Evolutionary conservation across 2,888 invertebrate species (phyloP), one percentile per base, ranked within the genome.

Genomic region (Agriopis aurantiaria): DNA sequence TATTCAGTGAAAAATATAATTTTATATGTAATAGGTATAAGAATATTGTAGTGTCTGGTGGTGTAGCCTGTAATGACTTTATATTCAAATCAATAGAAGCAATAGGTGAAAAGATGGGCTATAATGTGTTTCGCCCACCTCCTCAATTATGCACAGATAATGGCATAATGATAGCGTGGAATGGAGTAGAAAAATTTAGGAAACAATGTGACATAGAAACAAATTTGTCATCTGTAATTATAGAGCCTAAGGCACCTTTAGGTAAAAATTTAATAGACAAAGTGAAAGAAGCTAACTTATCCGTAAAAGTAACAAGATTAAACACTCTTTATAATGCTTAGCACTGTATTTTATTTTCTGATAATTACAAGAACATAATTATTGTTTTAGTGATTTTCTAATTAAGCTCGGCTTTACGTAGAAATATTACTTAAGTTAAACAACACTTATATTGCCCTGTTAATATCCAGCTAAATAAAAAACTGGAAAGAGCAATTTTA

Each of bases 101-200:
- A 59, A 86, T 99, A 73, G 97, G 97, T 77, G 82, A 94, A 14
- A 94, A 96, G 78, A 94, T 95, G 80, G 95, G 95, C 0, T 98
- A 96, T 80, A 93, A 92, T 82, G 92, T 98, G 6, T 93, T 96
- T 67, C 95, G 97, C 68, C 99, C 99, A 12, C 97, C 98, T 4
- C 96, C 97, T 33, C 95, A 95, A 82, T 95, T 98, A 10, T 99
- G 99, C 87, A 99, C 98, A 0, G 99, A 99, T 88, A 99, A 99
- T 95, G 99, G 99, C 8, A 96, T 99, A 46, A 99, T 99, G 99
- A 98, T 99, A 80, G 99, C 99, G 17, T 99, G 99, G 99, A 99
- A 99, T 95, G 99, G 98, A 9, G 94, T 98, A 63, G 99, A 99
- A 91, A 97, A 96, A 88, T 95, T 96, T 79, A 89, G 83, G 66